phyloP scores from a whole-genome alignment of 2,113 vertebrate species.

The Sminthopsis crassicaudata region DNA sequence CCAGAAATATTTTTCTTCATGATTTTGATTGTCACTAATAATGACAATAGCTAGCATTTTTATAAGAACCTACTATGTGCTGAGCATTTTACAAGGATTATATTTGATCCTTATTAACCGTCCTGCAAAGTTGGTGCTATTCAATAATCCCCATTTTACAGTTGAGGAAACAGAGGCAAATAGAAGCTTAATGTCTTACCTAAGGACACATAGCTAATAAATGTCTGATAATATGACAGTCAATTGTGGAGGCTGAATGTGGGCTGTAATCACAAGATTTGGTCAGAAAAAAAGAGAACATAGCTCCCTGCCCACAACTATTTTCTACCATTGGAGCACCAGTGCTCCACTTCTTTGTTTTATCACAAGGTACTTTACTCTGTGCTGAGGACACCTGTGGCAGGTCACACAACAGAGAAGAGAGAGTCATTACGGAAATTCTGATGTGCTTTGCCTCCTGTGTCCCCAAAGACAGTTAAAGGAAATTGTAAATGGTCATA shows the following conservation, averaged over 20 bases:
- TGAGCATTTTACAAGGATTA: neutral
- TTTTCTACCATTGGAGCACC: neutral
- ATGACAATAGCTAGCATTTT: neutral
- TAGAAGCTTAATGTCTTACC: neutral
- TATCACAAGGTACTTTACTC: neutral
- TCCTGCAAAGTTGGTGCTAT: neutral
- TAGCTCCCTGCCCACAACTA: neutral
- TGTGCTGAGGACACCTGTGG: neutral
- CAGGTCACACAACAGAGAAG: conserved; percentile 12
- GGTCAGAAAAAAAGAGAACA: neutral
- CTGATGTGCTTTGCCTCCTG: conserved; percentile 53
- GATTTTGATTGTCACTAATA: neutral
- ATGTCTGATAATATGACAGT: neutral
- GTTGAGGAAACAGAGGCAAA: neutral
- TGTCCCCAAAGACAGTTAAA: conserved; percentile 63
- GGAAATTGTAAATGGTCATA: conserved; percentile 69
- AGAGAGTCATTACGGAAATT: conserved; percentile 34
- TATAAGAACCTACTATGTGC: neutral
- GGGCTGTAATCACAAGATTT: neutral
- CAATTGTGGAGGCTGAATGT: neutral
- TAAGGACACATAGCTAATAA: neutral
- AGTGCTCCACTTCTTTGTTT: neutral
- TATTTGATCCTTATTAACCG: neutral
- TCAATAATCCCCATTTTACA: neutral
- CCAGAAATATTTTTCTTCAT: neutral